Conservation (phyloP, 2,113 vertebrate genomes). For the Antigone vipio region DNA sequence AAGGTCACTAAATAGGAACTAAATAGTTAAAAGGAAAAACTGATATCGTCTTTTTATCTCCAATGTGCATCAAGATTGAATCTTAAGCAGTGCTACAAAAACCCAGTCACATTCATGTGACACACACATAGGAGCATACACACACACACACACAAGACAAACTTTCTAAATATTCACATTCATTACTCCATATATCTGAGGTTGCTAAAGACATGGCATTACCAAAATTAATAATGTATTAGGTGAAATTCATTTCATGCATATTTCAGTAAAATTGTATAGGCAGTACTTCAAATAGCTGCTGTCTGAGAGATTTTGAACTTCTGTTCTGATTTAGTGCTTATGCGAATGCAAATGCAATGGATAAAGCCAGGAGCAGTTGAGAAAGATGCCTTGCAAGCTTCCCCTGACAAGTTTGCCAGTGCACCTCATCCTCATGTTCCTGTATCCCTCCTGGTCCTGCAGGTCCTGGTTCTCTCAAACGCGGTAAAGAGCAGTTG, state of each 20-base stretch:
- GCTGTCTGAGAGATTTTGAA: not conserved
- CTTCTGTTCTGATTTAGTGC: not conserved
- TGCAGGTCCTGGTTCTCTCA: not conserved
- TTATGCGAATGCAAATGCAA: not conserved
- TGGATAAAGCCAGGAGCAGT: not conserved
- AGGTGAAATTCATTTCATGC: not conserved
- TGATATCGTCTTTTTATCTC: not conserved
- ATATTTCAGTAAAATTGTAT: conserved; percentile 19
- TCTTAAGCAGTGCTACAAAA: not conserved
- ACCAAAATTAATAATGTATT: conserved; percentile 24
- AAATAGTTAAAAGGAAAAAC: not conserved
- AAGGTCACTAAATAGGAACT: not conserved
- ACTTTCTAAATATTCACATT: not conserved
- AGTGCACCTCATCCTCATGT: not conserved
- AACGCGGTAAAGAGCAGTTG: accelerated
- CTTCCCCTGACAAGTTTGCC: not conserved
- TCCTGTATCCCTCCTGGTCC: not conserved
- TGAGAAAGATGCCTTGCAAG: not conserved
- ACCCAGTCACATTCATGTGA: accelerated
- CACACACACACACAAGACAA: not conserved
- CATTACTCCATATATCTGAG: not conserved
- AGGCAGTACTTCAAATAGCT: not conserved
- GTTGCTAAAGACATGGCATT: not conserved
- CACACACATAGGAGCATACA: not conserved
- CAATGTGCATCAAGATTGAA: not conserved